Evolutionary conservation across 64 coral and sea anemone genomes (phyloP), one percentile per base, ranked within the genome.

Genomic region (Stichodactyla mertensii): DNA sequence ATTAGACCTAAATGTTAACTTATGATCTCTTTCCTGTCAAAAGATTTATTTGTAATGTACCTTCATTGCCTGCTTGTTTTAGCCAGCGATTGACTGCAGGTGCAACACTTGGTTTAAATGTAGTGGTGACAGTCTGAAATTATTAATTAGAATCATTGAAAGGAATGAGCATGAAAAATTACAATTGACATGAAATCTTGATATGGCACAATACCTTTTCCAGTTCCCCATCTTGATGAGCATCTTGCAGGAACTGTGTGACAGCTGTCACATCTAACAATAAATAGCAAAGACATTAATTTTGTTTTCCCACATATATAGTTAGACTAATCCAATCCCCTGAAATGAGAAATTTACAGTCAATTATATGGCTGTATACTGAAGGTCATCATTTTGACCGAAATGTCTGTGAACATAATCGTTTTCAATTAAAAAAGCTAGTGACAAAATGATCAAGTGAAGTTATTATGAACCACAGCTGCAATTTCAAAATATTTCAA

Each of bases 51-150:
- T 22, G 14, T 0, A 64, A 15, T 19, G 5, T 85, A 95, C 94
- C 94, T 93, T 96, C 91, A 80, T 78, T 90, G 51, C 94, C 94
- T 89, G 94, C 91, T 84, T 96, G 91, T 77, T 96, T 96, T 28
- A 96, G 61, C 94, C 94, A 96, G 13, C 94, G 87, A 51, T 93
- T 96, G 20, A 96, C 94, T 67, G 94, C 94, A 20, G 94, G 94
- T 51, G 92, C 91, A 60, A 92, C 78, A 55, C 90, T 88, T 20
- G 94, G 94, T 87, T 92, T 96, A 83, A 96, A 96, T 31, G 94
- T 96, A n/a, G 94, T 90, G 87, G 82, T 61, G 57, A 96, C 85
- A 82, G 85, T 89, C 94, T 96, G 28, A 77, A 67, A 62, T 20
- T 56, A 55, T 28, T 23, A 45, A 45, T 45, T 45, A 45, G 11